These are phyloP conservation scores for Columba livia DNA, from an alignment of 2,113 vertebrate genomes.

Conservation along the genomic window DNA sequence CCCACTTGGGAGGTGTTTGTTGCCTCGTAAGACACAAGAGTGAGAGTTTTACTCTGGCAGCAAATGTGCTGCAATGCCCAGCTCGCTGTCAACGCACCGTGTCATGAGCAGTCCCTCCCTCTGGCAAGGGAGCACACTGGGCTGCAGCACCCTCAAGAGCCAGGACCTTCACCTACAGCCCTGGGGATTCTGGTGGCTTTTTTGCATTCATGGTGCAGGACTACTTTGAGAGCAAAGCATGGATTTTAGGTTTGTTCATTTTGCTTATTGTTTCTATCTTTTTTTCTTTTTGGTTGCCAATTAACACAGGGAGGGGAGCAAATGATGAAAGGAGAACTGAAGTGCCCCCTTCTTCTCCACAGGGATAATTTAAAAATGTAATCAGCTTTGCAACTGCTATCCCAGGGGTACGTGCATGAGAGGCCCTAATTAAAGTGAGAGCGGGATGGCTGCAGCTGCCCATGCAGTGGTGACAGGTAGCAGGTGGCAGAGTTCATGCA, in stretches of 20 bases:
- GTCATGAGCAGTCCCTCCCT: not conserved
- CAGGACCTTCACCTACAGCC: not conserved
- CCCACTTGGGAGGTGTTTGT: not conserved
- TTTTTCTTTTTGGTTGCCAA: not conserved
- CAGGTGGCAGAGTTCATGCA: not conserved
- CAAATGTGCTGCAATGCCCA: fast-evolving
- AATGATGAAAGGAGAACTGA: not conserved
- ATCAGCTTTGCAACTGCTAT: not conserved
- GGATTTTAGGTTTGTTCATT: not conserved
- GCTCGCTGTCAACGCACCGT: fast-evolving
- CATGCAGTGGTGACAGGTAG: not conserved
- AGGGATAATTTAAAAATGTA: not conserved
- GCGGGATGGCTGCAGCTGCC: not conserved
- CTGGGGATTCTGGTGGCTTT: not conserved
- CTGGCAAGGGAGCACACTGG: not conserved
- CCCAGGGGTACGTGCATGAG: not conserved
- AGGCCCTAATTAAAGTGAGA: not conserved
- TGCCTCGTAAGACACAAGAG: not conserved
- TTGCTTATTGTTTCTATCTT: not conserved
- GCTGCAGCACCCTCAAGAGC: not conserved
- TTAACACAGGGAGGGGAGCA: not conserved
- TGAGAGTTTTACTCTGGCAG: not conserved
- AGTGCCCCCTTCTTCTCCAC: not conserved
- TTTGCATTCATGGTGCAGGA: not conserved
- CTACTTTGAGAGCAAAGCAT: not conserved